Evolutionary conservation across 1,140 invertebrate species (phyloP).

Genomic region (Drosophila pandora): DNA sequence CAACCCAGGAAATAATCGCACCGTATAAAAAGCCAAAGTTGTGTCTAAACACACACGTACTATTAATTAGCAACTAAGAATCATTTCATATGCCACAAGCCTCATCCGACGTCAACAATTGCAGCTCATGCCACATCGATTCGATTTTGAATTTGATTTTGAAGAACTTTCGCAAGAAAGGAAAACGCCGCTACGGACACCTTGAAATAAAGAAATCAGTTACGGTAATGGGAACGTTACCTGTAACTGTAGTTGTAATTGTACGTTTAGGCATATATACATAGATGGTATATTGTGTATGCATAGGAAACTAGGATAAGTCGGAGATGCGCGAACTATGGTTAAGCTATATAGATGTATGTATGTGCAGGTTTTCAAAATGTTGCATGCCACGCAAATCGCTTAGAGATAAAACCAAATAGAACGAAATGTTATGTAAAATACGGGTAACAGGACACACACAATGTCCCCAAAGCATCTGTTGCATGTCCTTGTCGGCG

Average conservation of each 20-base stretch:
- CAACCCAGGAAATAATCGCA: conserved; percentile 39
- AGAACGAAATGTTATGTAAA: conserved; percentile 32
- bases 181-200: conserved; percentile 77
- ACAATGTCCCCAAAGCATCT: conserved; percentile 29
- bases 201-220: conserved; percentile 48
- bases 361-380: conserved; percentile 61
- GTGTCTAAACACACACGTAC: conserved; percentile 8
- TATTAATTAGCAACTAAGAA: conserved; percentile 32
- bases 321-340: conserved; percentile 19
- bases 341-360: conserved; percentile 32
- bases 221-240: conserved; percentile 33
- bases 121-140: conserved; percentile 14
- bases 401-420: conserved; percentile 6
- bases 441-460: conserved; percentile 57
- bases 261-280: conserved; percentile 10
- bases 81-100: neutral
- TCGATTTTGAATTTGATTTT: conserved; percentile 45
- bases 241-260: conserved; percentile 37
- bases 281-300: neutral
- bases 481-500: conserved; percentile 40
- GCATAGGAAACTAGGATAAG: conserved; percentile 50
- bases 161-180: conserved; percentile 46
- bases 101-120: neutral
- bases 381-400: conserved; percentile 37
- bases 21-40: conserved; percentile 12